Evolutionary conservation across 2,797 vertebrate genomes (phyloP).

Genomic region (Champsocephalus gunnari): DNA sequence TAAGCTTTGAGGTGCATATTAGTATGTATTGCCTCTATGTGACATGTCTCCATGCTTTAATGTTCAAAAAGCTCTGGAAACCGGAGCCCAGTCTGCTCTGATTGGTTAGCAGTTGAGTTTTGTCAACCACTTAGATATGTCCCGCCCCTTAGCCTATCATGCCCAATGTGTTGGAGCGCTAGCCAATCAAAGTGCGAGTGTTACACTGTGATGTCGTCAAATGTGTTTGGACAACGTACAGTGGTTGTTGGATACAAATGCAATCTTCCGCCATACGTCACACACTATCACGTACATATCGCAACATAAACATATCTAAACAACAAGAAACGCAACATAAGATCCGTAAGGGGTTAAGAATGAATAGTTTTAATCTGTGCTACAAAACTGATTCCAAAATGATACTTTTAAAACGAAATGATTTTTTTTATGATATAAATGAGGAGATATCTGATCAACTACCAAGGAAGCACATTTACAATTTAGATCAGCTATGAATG

Average conservation of each 20-base stretch:
- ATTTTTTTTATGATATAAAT: not conserved
- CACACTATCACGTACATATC: not conserved
- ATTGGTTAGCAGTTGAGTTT: too few species aligned
- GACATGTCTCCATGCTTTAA: too few species aligned
- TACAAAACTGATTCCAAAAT: not conserved
- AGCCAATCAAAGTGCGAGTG: too few species aligned
- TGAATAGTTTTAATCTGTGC: not conserved
- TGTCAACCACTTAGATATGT: too few species aligned
- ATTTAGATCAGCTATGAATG: not conserved
- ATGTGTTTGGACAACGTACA: not conserved
- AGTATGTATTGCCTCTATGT: too few species aligned
- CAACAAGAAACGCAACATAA: not conserved
- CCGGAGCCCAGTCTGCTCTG: too few species aligned
- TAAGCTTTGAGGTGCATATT: too few species aligned
- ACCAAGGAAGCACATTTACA: not conserved
- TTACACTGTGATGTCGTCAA: too few species aligned
- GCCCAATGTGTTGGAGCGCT: too few species aligned
- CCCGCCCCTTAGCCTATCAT: too few species aligned
- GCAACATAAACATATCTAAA: not conserved
- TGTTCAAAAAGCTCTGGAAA: too few species aligned
- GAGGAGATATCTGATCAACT: not conserved
- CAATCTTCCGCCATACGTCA: slow-evolving; percentile 19
- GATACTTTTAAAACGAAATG: not conserved
- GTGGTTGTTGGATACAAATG: slow-evolving; percentile 4
- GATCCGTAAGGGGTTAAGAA: too few species aligned